A percentile compares a stretch with the other conserved stretches of the same genome.
Conservation (phyloP, 37 sponge, comb jelly and placozoan species). For the Hormiphora californensis region DNA sequence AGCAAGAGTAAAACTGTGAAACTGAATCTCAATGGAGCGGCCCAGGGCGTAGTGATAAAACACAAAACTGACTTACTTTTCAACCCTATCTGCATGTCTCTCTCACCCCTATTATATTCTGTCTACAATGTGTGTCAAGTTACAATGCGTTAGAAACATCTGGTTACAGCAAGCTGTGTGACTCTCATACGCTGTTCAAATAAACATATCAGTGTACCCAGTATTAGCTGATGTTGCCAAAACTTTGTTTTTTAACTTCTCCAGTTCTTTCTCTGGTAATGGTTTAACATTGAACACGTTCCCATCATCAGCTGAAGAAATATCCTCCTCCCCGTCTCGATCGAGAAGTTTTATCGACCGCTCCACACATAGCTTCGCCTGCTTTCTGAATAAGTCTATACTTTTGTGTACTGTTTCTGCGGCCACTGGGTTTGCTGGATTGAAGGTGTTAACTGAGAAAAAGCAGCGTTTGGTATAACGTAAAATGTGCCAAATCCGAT, state of each 20-base stretch:
- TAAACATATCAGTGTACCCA: no score
- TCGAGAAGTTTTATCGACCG: slow-evolving; percentile 35
- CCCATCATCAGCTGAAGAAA: slow-evolving; percentile 41
- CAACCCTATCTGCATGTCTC: no score
- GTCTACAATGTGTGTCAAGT: no score
- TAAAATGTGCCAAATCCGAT: slow-evolving; percentile 34
- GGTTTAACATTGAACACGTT: slow-evolving; percentile 48
- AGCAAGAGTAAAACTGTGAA: no score
- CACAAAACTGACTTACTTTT: not conserved
- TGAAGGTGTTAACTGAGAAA: slow-evolving; percentile 37
- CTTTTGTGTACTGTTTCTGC: slow-evolving; percentile 44
- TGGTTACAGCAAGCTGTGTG: no score
- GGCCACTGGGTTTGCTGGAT: slow-evolving; percentile 40
- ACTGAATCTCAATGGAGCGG: not conserved
- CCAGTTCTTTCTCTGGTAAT: not conserved
- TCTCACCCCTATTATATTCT: no score
- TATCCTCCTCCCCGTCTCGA: not conserved
- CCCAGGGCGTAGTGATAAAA: not conserved
- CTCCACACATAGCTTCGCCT: slow-evolving; percentile 39
- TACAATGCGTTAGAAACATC: no score
- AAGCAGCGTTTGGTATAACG: slow-evolving; percentile 46
- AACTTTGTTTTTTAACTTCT: slow-evolving; percentile 17
- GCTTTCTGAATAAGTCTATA: slow-evolving; percentile 22
- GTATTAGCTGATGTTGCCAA: no score
- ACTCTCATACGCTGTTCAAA: no score